Percentiles rank a stretch among this genome's conserved stretches.
Evolutionary conservation across 2,888 invertebrate genomes (phyloP).

Genomic region (Sussaba pulchella): DNA sequence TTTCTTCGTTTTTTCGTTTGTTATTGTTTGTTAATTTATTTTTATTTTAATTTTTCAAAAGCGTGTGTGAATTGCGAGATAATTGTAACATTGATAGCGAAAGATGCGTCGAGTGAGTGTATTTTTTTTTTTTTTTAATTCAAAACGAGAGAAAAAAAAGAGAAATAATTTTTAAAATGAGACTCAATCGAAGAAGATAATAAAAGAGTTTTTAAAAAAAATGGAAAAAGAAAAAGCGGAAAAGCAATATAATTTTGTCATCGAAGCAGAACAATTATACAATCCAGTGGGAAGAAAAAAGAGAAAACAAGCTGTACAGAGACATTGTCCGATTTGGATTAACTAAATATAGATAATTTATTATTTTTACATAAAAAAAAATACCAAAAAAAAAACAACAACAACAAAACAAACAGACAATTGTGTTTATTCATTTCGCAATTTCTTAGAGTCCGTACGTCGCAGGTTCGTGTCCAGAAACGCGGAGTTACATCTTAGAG

Average conservation of each 20-base stretch:
- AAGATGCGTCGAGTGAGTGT: conserved; percentile 58
- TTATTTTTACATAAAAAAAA: conserved; percentile 80
- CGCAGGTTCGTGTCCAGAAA: conserved; percentile 73
- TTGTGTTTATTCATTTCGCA: conserved; percentile 67
- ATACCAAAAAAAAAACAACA: conserved; percentile 56
- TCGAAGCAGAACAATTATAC: conserved; percentile 39
- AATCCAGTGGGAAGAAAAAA: conserved; percentile 67
- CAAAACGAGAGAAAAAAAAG: no score
- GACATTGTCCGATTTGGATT: conserved; percentile 80
- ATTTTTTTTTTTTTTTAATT: background rate
- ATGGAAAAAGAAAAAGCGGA: conserved; percentile 37
- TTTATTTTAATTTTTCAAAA: conserved; percentile 30
- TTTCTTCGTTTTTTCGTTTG: background rate
- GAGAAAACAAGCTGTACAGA: conserved; percentile 79
- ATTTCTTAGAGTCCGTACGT: conserved; percentile 63
- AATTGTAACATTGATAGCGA: conserved; percentile 37
- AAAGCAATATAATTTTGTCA: conserved; percentile 35
- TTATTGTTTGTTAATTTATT: background rate
- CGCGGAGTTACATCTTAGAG: conserved; percentile 69
- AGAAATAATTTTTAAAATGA: no score
- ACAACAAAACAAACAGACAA: conserved; percentile 60
- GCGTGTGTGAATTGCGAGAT: background rate
- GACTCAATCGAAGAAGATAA: conserved; percentile 12
- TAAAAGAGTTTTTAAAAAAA: conserved; percentile 32
- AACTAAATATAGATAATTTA: conserved; percentile 82